Conservation (phyloP, 2,113 vertebrate species). For the Cathartes aura region DNA sequence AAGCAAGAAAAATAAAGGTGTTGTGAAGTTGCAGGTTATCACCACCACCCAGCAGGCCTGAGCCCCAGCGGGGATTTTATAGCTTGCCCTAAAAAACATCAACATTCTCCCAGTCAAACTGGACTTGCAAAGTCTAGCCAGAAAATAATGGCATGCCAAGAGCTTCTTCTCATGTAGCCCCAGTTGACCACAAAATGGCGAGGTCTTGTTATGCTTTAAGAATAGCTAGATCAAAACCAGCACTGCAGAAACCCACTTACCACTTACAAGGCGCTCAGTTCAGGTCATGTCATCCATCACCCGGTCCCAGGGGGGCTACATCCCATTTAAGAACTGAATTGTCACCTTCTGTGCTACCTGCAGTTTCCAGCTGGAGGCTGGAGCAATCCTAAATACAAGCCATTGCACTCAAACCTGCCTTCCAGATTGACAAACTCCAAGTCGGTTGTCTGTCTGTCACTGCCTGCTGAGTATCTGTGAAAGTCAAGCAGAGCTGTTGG, state of each 20-base stretch:
- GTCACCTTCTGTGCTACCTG: neutral
- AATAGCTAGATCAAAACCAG: neutral
- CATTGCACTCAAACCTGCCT: neutral
- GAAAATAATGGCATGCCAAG: neutral
- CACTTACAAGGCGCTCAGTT: neutral
- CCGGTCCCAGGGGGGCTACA: fast-evolving
- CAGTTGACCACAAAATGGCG: neutral
- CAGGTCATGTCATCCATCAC: neutral
- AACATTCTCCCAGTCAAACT: neutral
- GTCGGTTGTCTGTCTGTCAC: neutral
- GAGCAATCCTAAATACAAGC: neutral
- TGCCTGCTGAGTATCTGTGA: neutral
- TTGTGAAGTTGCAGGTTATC: neutral
- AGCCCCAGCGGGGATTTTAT: neutral
- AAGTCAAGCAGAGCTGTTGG: neutral
- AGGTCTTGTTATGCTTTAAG: neutral
- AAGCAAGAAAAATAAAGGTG: neutral
- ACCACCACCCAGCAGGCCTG: neutral
- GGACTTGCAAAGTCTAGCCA: neutral
- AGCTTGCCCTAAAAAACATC: neutral
- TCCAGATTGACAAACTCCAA: neutral
- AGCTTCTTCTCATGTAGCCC: neutral
- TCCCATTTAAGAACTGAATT: neutral
- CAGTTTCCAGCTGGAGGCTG: neutral
- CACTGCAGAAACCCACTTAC: neutral